Conservation (phyloP, 2,113 vertebrate species). For the Anolis carolinensis region DNA sequence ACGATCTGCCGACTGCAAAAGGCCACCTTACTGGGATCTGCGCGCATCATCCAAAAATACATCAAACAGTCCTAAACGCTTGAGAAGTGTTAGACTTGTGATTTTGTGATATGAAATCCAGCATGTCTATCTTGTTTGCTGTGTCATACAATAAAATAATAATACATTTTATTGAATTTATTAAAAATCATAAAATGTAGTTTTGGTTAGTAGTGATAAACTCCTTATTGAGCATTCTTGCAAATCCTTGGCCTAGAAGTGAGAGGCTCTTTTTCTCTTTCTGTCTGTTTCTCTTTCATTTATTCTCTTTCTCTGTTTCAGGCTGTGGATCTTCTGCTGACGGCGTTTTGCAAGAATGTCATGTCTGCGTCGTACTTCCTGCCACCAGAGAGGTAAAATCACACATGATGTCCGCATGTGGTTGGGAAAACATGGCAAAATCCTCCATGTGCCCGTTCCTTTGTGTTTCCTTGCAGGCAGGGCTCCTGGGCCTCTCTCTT, state of each 20-base stretch:
- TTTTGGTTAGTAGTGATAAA: too few relatives aligned
- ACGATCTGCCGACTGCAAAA: too few relatives aligned
- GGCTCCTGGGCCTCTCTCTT: constrained; percentile 81
- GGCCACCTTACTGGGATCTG: too few relatives aligned
- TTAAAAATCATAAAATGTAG: too few relatives aligned
- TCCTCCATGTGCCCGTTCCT: fast-evolving
- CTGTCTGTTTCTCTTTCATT: not conserved
- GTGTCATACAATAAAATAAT: too few relatives aligned
- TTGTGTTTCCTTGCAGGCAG: constrained; percentile 75
- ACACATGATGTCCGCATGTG: fast-evolving
- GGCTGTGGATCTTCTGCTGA: constrained; percentile 82
- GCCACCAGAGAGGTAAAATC: constrained; percentile 82
- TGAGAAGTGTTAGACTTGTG: too few relatives aligned
- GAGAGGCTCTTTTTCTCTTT: not conserved
- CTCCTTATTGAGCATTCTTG: too few relatives aligned
- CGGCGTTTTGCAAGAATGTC: constrained; percentile 87
- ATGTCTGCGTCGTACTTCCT: constrained; percentile 76
- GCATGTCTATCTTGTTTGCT: too few relatives aligned
- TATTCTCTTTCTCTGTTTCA: constrained; percentile 50
- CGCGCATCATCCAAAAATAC: too few relatives aligned
- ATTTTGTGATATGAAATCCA: too few relatives aligned
- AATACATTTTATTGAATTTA: too few relatives aligned
- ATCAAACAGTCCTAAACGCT: too few relatives aligned
- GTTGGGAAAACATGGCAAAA: fast-evolving
- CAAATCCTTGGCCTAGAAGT: not conserved